These are phyloP conservation scores for Hyalella azteca DNA, from an alignment of 2,888 invertebrate species.

Conservation along the genomic window DNA sequence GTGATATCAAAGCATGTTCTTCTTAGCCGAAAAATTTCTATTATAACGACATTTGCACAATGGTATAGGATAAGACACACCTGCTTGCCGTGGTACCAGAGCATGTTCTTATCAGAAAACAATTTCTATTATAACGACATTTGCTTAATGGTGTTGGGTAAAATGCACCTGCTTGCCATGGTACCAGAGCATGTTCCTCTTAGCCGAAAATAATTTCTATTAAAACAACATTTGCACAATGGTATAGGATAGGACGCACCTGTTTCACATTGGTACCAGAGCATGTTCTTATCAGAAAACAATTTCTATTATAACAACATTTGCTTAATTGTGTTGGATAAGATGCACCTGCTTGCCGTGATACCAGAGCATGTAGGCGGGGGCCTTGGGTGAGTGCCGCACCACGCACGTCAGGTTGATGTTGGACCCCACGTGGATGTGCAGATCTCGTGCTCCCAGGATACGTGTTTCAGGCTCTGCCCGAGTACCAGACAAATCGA, in stretches of 20 bases:
- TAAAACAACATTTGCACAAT: too few relatives aligned
- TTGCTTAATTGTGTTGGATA: not conserved
- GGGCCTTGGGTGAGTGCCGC: conserved; percentile 87
- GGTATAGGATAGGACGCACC: not conserved
- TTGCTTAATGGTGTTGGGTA: not conserved
- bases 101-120: too few relatives aligned
- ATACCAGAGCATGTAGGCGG: conserved; percentile 93
- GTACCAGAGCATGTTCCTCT: conserved; percentile 65
- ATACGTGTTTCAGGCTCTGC: conserved; percentile 87
- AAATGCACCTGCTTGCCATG: not conserved
- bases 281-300: too few relatives aligned
- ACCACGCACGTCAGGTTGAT: conserved; percentile 93
- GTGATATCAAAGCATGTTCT: not conserved
- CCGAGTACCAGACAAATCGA: too few relatives aligned
- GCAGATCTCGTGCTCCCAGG: conserved; percentile 87
- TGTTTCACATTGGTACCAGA: not conserved
- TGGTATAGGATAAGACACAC: not conserved
- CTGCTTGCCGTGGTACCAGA: not conserved
- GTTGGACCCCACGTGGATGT: conserved; percentile 90
- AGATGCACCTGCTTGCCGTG: conserved; percentile 84
- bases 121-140: too few relatives aligned
- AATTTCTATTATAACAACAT: not conserved
- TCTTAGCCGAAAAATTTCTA: too few relatives aligned
- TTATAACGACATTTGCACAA: too few relatives aligned
- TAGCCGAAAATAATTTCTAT: too few relatives aligned